Conservation (phyloP, 2,113 vertebrate genomes). For the Carettochelys insculpta region DNA sequence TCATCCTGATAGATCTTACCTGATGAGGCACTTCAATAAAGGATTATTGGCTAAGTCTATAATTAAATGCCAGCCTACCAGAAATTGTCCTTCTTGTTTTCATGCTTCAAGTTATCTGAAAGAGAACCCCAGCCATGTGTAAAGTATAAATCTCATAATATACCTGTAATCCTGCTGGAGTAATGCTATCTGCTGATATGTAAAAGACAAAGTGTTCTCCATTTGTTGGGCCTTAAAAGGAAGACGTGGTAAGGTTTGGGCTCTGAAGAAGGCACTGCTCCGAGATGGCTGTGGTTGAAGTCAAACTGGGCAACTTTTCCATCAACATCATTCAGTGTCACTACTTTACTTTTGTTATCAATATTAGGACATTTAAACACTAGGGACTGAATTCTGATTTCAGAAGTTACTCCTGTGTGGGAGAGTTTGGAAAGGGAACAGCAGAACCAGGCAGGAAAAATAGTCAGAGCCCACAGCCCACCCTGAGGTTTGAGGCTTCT, state of each 20-base stretch:
- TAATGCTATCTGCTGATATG: conserved; percentile 37
- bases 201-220: conserved; percentile 23
- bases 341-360: not conserved
- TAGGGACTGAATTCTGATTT: not conserved
- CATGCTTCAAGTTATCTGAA: conserved; percentile 46
- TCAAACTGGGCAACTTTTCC: not conserved
- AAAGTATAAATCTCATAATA: conserved; percentile 44
- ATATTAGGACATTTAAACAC: not conserved
- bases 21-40: conserved; percentile 18
- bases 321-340: conserved; percentile 14
- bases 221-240: not conserved
- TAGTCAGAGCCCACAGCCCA: too few relatives aligned
- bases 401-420: not conserved
- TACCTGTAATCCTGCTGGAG: conserved; percentile 17
- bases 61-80: conserved; percentile 35
- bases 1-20: conserved; percentile 23
- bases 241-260: conserved; percentile 29
- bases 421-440: not conserved
- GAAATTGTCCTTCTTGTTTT: conserved; percentile 51
- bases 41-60: conserved; percentile 48
- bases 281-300: not conserved
- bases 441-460: not conserved
- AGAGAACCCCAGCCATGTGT: conserved; percentile 19
- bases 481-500: too few relatives aligned
- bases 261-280: not conserved